Evolutionary conservation across 2,888 invertebrate species (phyloP), one percentile per base, ranked within the genome.

Genomic region (Trachelus troglodyta): DNA sequence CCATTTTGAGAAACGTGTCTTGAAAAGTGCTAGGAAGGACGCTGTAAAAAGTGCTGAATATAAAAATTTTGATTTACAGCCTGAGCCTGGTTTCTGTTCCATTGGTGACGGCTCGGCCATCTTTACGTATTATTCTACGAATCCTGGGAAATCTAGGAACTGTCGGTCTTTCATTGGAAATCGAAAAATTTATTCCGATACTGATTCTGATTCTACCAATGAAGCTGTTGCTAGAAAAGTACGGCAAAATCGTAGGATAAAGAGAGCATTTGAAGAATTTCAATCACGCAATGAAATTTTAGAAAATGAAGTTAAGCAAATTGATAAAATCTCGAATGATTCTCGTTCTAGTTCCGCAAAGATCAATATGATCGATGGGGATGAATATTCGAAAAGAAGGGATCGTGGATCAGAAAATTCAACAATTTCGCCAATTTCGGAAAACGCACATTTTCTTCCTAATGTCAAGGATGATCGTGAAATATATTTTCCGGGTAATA

Each of bases 381-480:
- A 83, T 81, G 0, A 83, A 85, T 12, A 80, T 85, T 11, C 82
- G 83, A 4, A 30, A 4, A 76, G 40, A 35, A 76, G 77, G 73
- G 75, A 79, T 1, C 80, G 74, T 9, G 81, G 83, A 11, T 15
- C 12, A 69, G 84, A 15, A 77, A 83, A 15, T 79, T 85, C n/a
- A 81, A 85, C 68, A 85, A 87, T 75, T 82, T 85, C 15, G 23
- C 40, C 40, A 15, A 56, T 56, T 56, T 56, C 23, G 23, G 23
- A 56, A 23, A 56, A 56, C 9, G 0, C 23, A 56, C 56, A 23
- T 56, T 56, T 56, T 56, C 56, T 56, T 0, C 56, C 56, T 56
- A 56, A 2, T 9, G 56, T 56, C 23, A 2, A 23, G 23, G 23
- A 23, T 23, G 0, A 2, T 56, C 56, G 56, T 56, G 56, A 23